Percentiles rank a stretch among this genome's conserved stretches.
Evolutionary conservation across 2,797 vertebrate species (phyloP).

Genomic region (Cossypha caffra): DNA sequence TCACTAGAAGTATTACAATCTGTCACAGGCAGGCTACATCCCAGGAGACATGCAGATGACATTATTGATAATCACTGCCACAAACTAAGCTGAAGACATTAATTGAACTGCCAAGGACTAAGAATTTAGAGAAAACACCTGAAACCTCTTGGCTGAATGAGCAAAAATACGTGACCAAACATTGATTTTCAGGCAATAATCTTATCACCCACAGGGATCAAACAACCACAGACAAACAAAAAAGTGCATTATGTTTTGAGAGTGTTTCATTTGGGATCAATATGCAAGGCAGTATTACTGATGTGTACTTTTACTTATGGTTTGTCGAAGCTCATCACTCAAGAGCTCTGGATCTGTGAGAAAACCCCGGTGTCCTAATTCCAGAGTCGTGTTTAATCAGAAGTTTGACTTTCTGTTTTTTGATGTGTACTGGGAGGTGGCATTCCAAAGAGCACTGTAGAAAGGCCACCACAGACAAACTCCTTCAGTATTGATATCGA

Average conservation of each 20-base stretch:
- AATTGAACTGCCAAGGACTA: neutral
- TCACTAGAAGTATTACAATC: neutral
- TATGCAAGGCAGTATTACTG: neutral
- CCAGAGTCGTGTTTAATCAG: neutral
- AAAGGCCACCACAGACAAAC: neutral
- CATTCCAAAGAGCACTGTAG: neutral
- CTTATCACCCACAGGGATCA: neutral
- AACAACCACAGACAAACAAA: neutral
- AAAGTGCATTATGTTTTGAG: neutral
- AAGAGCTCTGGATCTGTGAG: neutral
- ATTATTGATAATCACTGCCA: neutral
- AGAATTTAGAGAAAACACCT: neutral
- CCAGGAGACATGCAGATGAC: neutral
- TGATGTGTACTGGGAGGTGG: neutral
- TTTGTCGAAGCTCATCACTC: neutral
- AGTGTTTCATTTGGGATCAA: neutral
- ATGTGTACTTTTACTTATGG: neutral
- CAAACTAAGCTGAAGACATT: neutral
- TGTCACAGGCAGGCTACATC: neutral
- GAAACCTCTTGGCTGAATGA: neutral
- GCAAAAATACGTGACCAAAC: neutral
- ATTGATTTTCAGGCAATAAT: neutral
- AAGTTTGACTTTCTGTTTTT: neutral
- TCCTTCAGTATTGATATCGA: neutral
- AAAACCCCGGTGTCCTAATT: neutral